Evolutionary conservation across 2,888 invertebrate species (phyloP).

Genomic region (Syrista parreyssii): DNA sequence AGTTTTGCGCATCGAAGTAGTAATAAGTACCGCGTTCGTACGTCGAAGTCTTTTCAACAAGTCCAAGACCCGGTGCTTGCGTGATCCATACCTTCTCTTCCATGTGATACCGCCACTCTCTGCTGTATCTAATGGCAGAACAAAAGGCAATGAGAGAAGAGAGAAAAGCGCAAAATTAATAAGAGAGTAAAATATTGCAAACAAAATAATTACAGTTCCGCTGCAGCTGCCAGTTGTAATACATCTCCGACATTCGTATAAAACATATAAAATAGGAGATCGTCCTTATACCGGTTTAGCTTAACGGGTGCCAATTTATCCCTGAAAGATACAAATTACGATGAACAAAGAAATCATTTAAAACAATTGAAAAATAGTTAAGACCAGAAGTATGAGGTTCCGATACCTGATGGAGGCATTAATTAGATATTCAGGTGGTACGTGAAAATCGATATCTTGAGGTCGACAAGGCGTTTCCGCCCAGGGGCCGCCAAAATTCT

Average conservation of each 20-base stretch:
- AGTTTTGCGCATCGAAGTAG: conserved; percentile 98
- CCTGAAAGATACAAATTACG: conserved; percentile 67
- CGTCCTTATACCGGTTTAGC: conserved; percentile 97
- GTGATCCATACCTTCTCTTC: conserved; percentile 99
- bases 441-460: conserved; percentile 98
- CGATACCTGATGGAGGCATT: conserved; percentile 87
- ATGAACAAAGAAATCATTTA: conserved; percentile 22
- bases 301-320: conserved; percentile 96
- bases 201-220: conserved; percentile 86
- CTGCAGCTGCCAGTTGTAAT: conserved; percentile 96
- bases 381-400: background rate
- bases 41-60: conserved; percentile 93
- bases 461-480: conserved; percentile 97
- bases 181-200: background rate
- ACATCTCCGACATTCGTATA: conserved; percentile 99
- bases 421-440: conserved; percentile 98
- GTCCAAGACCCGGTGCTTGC: conserved; percentile 93
- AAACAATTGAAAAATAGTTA: background rate
- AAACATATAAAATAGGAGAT: conserved; percentile 98
- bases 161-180: background rate
- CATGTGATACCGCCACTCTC: conserved; percentile 99
- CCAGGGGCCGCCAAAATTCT: conserved; percentile 99
- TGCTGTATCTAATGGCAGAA: conserved; percentile 80
- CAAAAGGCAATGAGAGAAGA: conserved; percentile 20
- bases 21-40: conserved; percentile 99